Evolutionary conservation across 2,113 vertebrate genomes (phyloP).

Genomic region (Myocastor coypus): DNA sequence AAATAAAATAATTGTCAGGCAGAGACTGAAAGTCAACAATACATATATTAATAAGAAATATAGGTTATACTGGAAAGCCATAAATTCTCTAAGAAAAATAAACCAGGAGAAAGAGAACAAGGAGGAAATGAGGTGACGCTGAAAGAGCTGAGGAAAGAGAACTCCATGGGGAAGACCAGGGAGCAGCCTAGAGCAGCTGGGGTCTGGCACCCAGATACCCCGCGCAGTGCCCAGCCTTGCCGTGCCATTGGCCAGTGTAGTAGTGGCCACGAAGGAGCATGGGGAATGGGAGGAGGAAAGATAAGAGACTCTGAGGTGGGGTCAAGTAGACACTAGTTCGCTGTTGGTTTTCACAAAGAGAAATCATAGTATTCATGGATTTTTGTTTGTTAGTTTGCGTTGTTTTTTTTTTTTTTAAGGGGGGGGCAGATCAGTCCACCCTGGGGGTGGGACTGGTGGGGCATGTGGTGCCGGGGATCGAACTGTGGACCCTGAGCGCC

Average conservation of each 20-base stretch:
- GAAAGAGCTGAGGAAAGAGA: not conserved
- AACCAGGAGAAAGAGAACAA: not conserved
- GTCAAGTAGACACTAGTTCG: not conserved
- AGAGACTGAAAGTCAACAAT: not conserved
- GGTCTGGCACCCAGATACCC: no score
- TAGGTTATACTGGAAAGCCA: not conserved
- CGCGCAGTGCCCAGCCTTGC: no score
- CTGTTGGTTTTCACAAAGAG: not conserved
- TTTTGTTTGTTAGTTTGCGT: no score
- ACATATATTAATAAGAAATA: not conserved
- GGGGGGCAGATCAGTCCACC: no score
- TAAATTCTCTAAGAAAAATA: not conserved
- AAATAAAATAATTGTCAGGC: no score
- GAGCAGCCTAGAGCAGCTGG: not conserved
- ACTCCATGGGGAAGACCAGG: not conserved
- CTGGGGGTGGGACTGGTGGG: no score
- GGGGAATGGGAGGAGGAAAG: rapidly evolving
- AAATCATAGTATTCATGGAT: not conserved
- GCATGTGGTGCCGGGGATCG: no score
- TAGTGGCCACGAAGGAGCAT: not conserved
- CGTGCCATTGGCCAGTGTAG: not conserved
- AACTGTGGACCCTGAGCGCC: no score
- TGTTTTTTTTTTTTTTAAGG: no score
- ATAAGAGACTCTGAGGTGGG: not conserved
- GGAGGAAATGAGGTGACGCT: not conserved